A percentile compares a stretch with the other conserved stretches of the same genome.
Evolutionary conservation across 2,888 invertebrate species (phyloP).

Genomic region (Coelogynopora nodosa): DNA sequence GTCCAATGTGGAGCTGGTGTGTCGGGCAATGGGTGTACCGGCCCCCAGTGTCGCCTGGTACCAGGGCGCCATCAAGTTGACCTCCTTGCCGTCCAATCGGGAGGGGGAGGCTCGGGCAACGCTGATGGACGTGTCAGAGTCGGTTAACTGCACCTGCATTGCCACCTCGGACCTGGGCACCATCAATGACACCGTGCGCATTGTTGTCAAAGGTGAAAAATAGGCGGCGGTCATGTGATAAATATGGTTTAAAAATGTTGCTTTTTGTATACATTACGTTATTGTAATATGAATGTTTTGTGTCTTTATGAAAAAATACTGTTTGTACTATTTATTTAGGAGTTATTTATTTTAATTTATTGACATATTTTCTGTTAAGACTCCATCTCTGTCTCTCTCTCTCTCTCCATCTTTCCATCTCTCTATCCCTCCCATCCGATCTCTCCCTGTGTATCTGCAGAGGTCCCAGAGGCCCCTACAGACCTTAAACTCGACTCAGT

Average conservation of each 20-base stretch:
- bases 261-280: too few relatives aligned
- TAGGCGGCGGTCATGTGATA: too few relatives aligned
- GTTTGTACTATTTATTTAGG: too few relatives aligned
- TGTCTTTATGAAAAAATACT: too few relatives aligned
- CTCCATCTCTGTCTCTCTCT: too few relatives aligned
- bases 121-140: slow-evolving; percentile 35
- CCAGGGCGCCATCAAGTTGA: slow-evolving; percentile 26
- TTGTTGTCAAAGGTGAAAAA: slow-evolving; percentile 29
- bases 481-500: background rate
- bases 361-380: too few relatives aligned
- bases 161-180: slow-evolving; percentile 27
- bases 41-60: slow-evolving; percentile 32
- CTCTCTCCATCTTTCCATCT: too few relatives aligned
- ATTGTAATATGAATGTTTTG: too few relatives aligned
- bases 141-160: slow-evolving; percentile 36
- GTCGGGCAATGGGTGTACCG: slow-evolving; percentile 32
- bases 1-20: slow-evolving; percentile 29
- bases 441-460: background rate
- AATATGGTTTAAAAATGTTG: too few relatives aligned
- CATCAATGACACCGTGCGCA: slow-evolving; percentile 33
- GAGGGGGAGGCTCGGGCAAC: slow-evolving; percentile 20
- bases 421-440: background rate
- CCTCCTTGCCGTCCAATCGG: background rate
- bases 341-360: too few relatives aligned
- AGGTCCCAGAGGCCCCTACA: background rate